Base-by-base conservation (phyloP, 2,113 vertebrate genomes). In the Silurus meridionalis region DNA sequence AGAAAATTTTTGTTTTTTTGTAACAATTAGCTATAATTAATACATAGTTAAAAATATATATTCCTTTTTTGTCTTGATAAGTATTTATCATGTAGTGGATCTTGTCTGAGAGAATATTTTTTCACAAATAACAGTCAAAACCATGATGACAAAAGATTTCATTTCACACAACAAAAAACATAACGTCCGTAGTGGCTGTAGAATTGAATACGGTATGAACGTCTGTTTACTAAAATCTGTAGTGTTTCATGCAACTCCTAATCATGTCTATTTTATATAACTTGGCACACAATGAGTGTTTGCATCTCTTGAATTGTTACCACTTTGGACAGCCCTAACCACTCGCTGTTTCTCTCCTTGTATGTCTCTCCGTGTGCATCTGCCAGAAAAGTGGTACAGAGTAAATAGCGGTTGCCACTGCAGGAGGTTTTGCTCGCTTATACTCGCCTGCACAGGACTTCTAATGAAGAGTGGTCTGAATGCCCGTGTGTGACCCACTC, bases 381-480 rank as follows among this genome's bases (percentile, higher is more conserved):
- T 61, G 57, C 28, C 78, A 80, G 78, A 80, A 61, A 61, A 57
- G 37, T 74, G 28, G 17, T 58, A 61, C 57, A 79, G 60, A 57
- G 48, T 66, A 66, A 85, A 78, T 78, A 78, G 23, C 1, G n/a
- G 58, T 67, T 66, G 63, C 50, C 61, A 67, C 48, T 23, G 25
- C n/a, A 67, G 50, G 63, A 69, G 17, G 37, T 60, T 84, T 84
- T 11, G 64, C 66, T 83, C n/a, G 2, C 28, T 72, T 60, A 58
- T 48, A 72, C n/a, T 60, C 21, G 28, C 52, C 8, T 82, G 50
- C 14, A 8, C 50, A 82, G 28, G 50, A 72, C 58, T 19, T 77
- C 46, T 46, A 86, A 82, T 74, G 57, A 74, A 82, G 57, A 86
- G 58, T 82, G 78, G 66, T 63, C 48, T 74, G 58, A 82, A 86